Evolutionary conservation across 92 coral and sea anemone species (phyloP), one percentile per base, ranked within the genome.

Genomic region (Paramuricea clavata): DNA sequence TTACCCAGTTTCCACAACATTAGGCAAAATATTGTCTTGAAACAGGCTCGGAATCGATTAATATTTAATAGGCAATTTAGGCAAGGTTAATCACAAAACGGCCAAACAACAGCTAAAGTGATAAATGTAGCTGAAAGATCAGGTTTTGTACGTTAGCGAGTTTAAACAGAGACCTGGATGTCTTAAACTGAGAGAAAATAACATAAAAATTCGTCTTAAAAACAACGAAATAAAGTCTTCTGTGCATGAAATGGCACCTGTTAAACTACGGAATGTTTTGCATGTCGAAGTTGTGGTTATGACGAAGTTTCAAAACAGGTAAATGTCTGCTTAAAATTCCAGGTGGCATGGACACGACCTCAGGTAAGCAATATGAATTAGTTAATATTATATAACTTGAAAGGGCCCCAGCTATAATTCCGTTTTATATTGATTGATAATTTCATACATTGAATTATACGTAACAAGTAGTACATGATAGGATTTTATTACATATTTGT

Each of bases 31-130:
- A 12, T 15, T 44, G 44, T 26, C 62, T 30, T 30, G 41, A 25
- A 15, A 76, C 23, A 52, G 26, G 22, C 69, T 12, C 44, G 26
- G 30, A 49, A 73, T 8, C 23, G 5, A 50, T 49, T 30, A 76
- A 76, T 50, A 50, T 27, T 76, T 76, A 50, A 76, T 49, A 19
- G 2, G 4, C 13, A 50, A 76, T 28, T 76, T 54, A 17, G 30
- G 28, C 67, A 36, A 50, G 36, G 43, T 28, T 25, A 26, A 76
- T 16, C 0, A 49, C 0, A 47, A 74, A 23, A 27, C 61, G 59
- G 23, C n/a, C 13, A 1, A 49, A 42, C 23, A 26, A 44, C 19
- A 74, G 25, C 5, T 23, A 15, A 72, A 35, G 28, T 15, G 11
- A 15, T 47, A 15, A 36, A 36, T 36, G 8, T 36, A 69, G 5